phyloP scores from a whole-genome alignment of 2,113 vertebrate genomes.

The Galeopterus variegatus region DNA sequence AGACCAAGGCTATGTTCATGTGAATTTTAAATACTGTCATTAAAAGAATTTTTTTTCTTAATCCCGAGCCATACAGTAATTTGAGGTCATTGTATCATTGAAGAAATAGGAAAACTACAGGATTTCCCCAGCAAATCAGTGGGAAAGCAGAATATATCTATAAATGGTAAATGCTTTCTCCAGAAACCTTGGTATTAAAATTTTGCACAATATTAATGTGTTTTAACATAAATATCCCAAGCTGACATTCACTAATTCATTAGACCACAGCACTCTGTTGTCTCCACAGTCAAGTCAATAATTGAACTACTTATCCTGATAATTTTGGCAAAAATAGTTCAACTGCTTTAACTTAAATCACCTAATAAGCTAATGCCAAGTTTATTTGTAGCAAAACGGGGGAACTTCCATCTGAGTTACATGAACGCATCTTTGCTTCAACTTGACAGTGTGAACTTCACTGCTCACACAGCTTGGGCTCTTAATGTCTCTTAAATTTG shows the following conservation, averaged over 20 bases:
- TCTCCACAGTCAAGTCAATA: slow-evolving; percentile 42
- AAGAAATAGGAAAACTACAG: slow-evolving; percentile 57
- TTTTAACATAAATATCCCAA: not conserved
- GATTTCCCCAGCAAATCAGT: not conserved
- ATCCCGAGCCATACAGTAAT: not conserved
- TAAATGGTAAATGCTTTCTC: not conserved
- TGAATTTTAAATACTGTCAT: not conserved
- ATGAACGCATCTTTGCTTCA: not conserved
- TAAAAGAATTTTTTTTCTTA: not conserved
- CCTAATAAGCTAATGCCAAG: not conserved
- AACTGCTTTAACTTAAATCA: slow-evolving; percentile 16
- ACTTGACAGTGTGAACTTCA: not conserved
- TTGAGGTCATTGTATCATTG: not conserved
- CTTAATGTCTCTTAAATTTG: not conserved
- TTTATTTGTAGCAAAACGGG: slow-evolving; percentile 19
- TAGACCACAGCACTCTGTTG: not conserved
- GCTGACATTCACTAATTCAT: not conserved
- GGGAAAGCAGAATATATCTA: not conserved
- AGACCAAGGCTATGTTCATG: not conserved
- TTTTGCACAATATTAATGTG: not conserved
- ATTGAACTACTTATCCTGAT: not conserved
- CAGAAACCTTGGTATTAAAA: not conserved
- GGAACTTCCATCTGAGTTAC: not conserved
- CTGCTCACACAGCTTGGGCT: not conserved
- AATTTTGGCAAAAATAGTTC: slow-evolving; percentile 38